Evolutionary conservation across 2,797 vertebrate species (phyloP).

Genomic region (Calcarius lapponicus): DNA sequence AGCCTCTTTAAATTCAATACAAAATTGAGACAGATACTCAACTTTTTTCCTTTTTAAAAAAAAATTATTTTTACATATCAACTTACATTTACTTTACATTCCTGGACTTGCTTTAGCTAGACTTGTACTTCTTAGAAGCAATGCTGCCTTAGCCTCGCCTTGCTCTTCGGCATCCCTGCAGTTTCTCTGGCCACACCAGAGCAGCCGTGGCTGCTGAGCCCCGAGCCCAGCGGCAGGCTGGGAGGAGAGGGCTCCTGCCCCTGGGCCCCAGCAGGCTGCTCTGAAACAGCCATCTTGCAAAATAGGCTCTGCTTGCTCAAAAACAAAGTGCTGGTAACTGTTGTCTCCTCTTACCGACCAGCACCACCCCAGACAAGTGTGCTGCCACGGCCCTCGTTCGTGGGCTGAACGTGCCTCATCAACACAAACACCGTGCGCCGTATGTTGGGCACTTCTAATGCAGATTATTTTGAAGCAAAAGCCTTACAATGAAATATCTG

Average conservation of each 20-base stretch:
- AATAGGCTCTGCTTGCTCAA: neutral
- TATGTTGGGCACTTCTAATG: accelerated
- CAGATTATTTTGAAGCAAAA: neutral
- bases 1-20: neutral
- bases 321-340: accelerated
- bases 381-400: neutral
- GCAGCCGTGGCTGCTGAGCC: neutral
- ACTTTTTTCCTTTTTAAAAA: neutral
- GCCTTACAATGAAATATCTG: neutral
- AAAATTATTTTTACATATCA: neutral
- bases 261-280: neutral
- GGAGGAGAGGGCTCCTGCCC: neutral
- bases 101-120: neutral
- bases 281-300: neutral
- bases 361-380: accelerated
- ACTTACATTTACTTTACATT: neutral
- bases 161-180: neutral
- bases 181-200: neutral
- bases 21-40: neutral
- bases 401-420: accelerated
- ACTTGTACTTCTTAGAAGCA: neutral
- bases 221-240: neutral
- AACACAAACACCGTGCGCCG: accelerated
- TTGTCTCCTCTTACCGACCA: neutral
- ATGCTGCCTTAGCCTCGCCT: accelerated